Evolutionary conservation across 2,113 vertebrate species (phyloP).

Genomic region (Centropus bengalensis): DNA sequence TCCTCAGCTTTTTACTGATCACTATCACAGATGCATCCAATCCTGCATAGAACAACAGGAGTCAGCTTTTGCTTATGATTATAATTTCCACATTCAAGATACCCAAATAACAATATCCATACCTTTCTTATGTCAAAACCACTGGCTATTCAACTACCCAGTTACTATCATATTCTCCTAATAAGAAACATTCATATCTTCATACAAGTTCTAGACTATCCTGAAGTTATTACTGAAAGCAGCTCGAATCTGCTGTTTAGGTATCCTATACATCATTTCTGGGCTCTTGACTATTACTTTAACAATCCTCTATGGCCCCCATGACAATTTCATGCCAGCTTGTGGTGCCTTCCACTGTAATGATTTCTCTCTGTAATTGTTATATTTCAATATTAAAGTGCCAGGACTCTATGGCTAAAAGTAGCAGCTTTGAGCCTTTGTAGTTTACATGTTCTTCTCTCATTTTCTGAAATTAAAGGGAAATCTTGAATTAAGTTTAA

Average conservation of each 20-base stretch:
- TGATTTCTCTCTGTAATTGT: not conserved
- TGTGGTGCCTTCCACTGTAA: not conserved
- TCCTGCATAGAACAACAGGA: not conserved
- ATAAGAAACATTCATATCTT: not conserved
- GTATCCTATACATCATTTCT: not conserved
- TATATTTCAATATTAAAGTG: not conserved
- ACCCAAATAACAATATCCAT: not conserved
- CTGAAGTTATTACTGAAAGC: not conserved
- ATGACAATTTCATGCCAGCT: not conserved
- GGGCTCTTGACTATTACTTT: not conserved
- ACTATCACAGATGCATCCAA: not conserved
- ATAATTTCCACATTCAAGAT: not conserved
- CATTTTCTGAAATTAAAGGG: not conserved
- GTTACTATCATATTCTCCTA: not conserved
- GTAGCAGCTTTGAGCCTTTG: not conserved
- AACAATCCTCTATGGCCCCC: not conserved
- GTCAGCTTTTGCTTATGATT: not conserved
- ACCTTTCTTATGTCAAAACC: not conserved
- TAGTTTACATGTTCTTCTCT: not conserved
- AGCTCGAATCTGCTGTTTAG: not conserved
- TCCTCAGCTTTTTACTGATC: not conserved
- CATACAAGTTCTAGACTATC: too few species aligned
- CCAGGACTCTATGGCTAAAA: not conserved
- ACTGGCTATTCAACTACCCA: not conserved
- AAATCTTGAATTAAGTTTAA: conserved; percentile 2